A percentile compares a stretch with the other conserved stretches of the same genome.
phyloP scores from a whole-genome alignment of 2,888 invertebrate genomes.

The Oconnorella tubifera region DNA sequence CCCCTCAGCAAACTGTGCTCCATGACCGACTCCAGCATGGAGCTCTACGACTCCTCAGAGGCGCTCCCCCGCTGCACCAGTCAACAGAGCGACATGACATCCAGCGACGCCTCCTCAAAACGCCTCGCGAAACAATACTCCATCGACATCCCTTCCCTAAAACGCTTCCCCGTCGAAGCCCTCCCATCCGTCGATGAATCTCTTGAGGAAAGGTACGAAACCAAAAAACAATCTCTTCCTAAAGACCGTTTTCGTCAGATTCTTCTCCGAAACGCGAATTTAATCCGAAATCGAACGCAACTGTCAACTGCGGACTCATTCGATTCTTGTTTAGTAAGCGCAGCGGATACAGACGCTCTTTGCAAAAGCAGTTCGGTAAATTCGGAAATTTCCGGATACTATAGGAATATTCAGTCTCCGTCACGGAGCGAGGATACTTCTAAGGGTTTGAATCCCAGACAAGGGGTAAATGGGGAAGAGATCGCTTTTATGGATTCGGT shows the following conservation, averaged over 20 bases:
- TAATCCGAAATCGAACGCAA: not conserved
- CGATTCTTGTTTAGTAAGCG: too few species aligned
- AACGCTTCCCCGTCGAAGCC: not conserved
- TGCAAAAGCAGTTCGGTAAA: not conserved
- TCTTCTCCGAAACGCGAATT: not conserved
- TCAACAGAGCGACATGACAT: not conserved
- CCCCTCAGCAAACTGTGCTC: slow-evolving; percentile 8
- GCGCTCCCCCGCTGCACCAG: too few species aligned
- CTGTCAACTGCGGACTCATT: not conserved
- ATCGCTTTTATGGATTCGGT: too few species aligned
- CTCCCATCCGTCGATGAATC: slow-evolving; percentile 6
- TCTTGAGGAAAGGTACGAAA: not conserved
- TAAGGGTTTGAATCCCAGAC: too few species aligned
- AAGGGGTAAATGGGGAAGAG: too few species aligned
- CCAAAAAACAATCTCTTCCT: too few species aligned
- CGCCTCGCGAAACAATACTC: slow-evolving; percentile 6
- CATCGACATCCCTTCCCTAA: not conserved
- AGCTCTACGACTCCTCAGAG: not conserved
- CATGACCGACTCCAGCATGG: not conserved
- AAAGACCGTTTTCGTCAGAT: not conserved
- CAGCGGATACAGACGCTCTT: too few species aligned
- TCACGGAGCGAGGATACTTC: too few species aligned
- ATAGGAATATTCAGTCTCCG: not conserved
- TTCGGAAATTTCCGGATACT: not conserved
- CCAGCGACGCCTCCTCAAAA: not conserved